Base-by-base conservation (phyloP, 2,797 vertebrate species). In the Euphonia xanthogaster region DNA sequence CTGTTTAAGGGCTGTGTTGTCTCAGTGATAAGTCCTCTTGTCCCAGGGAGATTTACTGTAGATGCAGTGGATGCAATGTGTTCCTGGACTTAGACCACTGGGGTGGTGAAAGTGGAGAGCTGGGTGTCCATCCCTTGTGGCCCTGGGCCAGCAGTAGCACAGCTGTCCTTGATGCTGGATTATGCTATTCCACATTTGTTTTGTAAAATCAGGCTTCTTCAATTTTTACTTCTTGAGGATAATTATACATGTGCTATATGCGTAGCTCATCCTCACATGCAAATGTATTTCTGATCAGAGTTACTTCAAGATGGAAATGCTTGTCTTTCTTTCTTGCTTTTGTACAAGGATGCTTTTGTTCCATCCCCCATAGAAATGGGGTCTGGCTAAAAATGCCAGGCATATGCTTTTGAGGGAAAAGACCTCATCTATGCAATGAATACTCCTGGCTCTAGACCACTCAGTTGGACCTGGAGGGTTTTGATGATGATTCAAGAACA, bases 81-180 rank as follows among this genome's bases (percentile, higher is more conserved):
- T 21, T 13, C 1, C 1, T 2, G 7, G 27, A 9, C 8, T 53
- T 19, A 2, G 19, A 28, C 7, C 7, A 2, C 0, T 14, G 33
- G 2, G 5, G 18, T 0, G 1, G 28, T 40, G 3, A 10, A 50
- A 40, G 3, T n/a, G 50, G n/a, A 35, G 35, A 71, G 14, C 11
- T 30, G 35, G 5, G 10, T 54, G 25, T 44, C 18, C 33, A n/a
- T 6, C 10, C 18, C 23, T 19, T 53, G 44, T 57, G 27, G 3
- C 39, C 27, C 35, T 30, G 42, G 33, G 16, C 35, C 39, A 60
- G 45, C 44, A 53, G n/a, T 7, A 33, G n/a, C 54, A 82, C 47
- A 70, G 21, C 53, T 72, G 24, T 33, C n/a, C 12, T 53, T 50
- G 7, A 14, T 20, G 16, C 22, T 66, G 42, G 51, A 35, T 19